Evolutionary conservation across 2,888 invertebrate species (phyloP).

Genomic region (Himalopsyche anomala): DNA sequence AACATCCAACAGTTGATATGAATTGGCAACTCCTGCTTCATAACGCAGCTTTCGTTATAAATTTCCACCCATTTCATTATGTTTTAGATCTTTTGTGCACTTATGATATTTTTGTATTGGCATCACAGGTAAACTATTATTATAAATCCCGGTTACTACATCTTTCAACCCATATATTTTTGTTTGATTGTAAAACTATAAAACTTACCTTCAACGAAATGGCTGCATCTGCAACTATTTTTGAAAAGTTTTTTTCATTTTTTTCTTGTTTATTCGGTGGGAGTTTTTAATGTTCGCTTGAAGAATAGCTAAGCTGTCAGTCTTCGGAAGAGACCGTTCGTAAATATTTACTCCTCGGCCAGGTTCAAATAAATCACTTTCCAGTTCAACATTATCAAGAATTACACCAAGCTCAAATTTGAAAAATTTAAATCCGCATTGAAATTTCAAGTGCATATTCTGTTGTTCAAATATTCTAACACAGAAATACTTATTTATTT

Average conservation of each 20-base stretch:
- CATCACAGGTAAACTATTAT: no score
- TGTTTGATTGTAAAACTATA: no score
- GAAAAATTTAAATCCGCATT: conserved; percentile 46
- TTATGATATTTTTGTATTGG: no score
- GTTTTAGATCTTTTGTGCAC: no score
- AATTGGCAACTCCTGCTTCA: no score
- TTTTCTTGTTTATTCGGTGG: not conserved
- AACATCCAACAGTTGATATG: no score
- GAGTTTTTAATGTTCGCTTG: not conserved
- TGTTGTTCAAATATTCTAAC: conserved; percentile 45
- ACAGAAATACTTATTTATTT: conserved; percentile 52
- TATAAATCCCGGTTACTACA: no score
- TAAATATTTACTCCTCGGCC: conserved; percentile 40
- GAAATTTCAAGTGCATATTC: conserved; percentile 51
- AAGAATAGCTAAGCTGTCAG: conserved; percentile 44
- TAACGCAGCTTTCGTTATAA: no score
- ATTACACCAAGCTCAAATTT: conserved; percentile 53
- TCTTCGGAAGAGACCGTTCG: conserved; percentile 20
- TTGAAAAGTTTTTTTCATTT: not conserved
- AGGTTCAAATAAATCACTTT: conserved; percentile 45
- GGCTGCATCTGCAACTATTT: no score
- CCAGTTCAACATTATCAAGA: conserved; percentile 45
- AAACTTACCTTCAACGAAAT: no score
- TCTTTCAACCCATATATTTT: no score
- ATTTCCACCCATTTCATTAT: no score